Evolutionary conservation across 2,113 vertebrate genomes (phyloP).

Genomic region (Xerus inauris): DNA sequence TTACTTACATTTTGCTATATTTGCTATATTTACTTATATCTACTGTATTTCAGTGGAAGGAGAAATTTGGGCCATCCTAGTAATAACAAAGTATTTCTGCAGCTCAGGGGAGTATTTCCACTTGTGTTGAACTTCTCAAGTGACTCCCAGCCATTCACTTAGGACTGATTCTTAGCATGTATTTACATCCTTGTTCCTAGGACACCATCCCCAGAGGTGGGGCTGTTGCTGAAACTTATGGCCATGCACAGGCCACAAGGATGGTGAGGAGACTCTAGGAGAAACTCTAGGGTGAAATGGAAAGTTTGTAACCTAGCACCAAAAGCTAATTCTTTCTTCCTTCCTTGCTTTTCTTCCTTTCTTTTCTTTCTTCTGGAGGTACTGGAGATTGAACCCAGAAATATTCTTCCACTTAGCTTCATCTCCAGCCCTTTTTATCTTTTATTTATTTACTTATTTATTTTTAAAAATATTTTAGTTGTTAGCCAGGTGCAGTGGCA

Average conservation of each 20-base stretch:
- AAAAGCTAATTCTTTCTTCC: not conserved
- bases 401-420: too few species aligned
- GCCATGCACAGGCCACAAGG: not conserved
- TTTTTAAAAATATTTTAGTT: too few species aligned
- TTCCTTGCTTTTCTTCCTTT: too few species aligned
- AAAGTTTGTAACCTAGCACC: not conserved
- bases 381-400: too few species aligned
- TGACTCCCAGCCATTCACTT: not conserved
- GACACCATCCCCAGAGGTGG: not conserved
- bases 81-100: not conserved
- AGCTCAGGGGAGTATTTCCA: not conserved
- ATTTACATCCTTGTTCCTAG: not conserved
- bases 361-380: too few species aligned
- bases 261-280: not conserved
- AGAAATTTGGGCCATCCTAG: not conserved
- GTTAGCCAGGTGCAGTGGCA: too few species aligned
- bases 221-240: not conserved
- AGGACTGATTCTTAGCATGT: not conserved
- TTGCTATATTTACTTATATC: not conserved
- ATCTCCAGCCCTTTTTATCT: too few species aligned
- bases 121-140: not conserved
- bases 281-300: not conserved
- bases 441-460: too few species aligned
- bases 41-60: not conserved
- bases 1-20: not conserved